phyloP scores from a whole-genome alignment of 1,140 invertebrate genomes.

The Tribolium castaneum region DNA sequence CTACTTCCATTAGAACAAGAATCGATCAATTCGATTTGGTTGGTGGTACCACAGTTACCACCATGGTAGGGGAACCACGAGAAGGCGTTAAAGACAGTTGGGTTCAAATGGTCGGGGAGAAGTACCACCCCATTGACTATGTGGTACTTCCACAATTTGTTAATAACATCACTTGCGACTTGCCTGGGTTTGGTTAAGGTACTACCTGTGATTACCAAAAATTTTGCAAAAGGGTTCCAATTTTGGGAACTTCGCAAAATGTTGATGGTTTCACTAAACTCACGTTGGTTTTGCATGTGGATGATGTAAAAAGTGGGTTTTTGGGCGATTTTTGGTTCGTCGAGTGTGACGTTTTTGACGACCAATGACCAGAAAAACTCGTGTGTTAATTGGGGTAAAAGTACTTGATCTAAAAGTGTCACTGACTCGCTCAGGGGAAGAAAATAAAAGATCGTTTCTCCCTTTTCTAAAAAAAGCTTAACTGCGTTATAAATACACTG shows the following conservation, averaged over 20 bases:
- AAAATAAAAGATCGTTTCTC: too few species aligned
- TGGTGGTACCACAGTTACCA: slow-evolving; percentile 44
- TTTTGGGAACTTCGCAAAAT: slow-evolving; percentile 7
- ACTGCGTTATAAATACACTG: too few species aligned
- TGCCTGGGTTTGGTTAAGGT: neutral
- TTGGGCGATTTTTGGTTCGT: neutral
- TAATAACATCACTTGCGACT: neutral
- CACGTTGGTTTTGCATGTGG: slow-evolving; percentile 19
- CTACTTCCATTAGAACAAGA: slow-evolving; percentile 41
- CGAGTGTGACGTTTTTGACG: neutral
- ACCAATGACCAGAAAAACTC: neutral
- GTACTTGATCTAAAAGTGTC: neutral
- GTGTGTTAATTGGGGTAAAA: neutral
- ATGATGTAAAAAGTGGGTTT: slow-evolving; percentile 38
- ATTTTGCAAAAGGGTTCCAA: slow-evolving; percentile 52
- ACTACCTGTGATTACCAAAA: slow-evolving; percentile 41
- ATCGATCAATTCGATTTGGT: slow-evolving; percentile 32
- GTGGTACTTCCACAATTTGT: slow-evolving; percentile 36
- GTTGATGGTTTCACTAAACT: slow-evolving; percentile 20
- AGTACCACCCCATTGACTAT: slow-evolving; percentile 40
- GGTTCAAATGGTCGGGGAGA: neutral
- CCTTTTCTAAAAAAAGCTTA: too few species aligned
- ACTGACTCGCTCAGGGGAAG: too few species aligned
- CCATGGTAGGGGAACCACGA: slow-evolving; percentile 48
- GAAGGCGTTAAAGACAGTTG: slow-evolving; percentile 33